These are phyloP conservation scores for Oryzias curvinotus DNA, from an alignment of 2,113 vertebrate species.

Conservation along the genomic window DNA sequence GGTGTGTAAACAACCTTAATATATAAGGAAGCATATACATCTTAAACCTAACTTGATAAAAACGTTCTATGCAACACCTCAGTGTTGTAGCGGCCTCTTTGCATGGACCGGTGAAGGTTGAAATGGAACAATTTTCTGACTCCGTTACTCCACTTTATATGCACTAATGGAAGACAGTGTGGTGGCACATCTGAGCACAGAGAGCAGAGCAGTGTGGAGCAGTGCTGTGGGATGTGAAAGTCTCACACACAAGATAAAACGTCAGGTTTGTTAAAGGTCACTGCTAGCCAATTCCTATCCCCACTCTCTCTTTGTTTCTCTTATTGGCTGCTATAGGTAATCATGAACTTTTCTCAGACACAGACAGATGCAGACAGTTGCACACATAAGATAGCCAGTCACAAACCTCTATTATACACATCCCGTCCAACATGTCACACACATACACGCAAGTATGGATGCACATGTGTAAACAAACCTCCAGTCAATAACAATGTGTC, in stretches of 20 bases:
- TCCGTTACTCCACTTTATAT: too few species aligned
- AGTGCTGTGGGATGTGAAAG: conserved; percentile 40
- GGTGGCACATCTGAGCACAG: conserved; percentile 18
- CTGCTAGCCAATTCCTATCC: conserved; percentile 47
- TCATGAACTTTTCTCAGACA: conserved; percentile 63
- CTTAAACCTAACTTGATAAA: too few species aligned
- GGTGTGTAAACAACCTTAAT: too few species aligned
- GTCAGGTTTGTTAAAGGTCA: conserved; percentile 70
- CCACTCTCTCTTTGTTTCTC: conserved; percentile 40
- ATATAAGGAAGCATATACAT: too few species aligned
- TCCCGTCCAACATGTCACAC: not conserved
- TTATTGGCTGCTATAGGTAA: conserved; percentile 67
- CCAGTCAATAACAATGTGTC: conserved; percentile 45
- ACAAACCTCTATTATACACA: not conserved
- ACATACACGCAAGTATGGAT: not conserved
- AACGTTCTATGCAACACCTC: too few species aligned
- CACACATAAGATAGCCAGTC: conserved; percentile 17
- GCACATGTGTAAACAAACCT: conserved; percentile 36
- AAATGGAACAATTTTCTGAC: too few species aligned
- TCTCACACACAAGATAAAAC: conserved; percentile 41
- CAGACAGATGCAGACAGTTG: conserved; percentile 28
- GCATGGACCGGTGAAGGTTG: too few species aligned
- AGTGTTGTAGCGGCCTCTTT: too few species aligned
- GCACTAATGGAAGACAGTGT: conserved; percentile 25
- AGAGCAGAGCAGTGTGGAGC: conserved; percentile 19